Percentiles rank a stretch among this genome's conserved stretches.
These are phyloP conservation scores for Myiotriccus ornatus DNA, from an alignment of 2,797 vertebrate genomes.

Conservation along the genomic window DNA sequence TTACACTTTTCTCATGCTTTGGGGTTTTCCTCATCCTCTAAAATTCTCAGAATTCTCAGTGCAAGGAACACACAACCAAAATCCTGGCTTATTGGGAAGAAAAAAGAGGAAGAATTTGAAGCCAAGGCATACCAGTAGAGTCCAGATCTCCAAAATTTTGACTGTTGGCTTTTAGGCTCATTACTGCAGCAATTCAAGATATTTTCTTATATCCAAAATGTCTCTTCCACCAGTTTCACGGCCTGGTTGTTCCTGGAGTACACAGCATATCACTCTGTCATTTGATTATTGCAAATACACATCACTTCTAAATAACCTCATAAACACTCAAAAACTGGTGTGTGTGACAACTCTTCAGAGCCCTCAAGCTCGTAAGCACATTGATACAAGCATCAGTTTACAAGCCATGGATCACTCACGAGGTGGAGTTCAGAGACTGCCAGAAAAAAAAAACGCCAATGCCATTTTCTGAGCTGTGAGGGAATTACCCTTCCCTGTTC, in stretches of 20 bases:
- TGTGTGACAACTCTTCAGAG: background rate
- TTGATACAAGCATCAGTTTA: background rate
- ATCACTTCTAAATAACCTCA: background rate
- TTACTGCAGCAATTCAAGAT: background rate
- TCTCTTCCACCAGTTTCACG: background rate
- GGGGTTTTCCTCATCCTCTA: background rate
- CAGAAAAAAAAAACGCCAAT: background rate
- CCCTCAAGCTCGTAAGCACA: background rate
- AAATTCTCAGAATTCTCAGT: background rate
- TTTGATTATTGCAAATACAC: background rate
- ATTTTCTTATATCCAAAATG: background rate
- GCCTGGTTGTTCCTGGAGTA: background rate
- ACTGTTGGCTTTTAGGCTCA: background rate
- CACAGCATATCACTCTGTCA: too few relatives aligned
- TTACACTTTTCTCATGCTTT: background rate
- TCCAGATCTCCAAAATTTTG: background rate
- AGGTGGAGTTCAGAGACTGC: background rate
- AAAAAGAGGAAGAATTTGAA: background rate
- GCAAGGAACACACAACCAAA: background rate
- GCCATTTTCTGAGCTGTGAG: background rate
- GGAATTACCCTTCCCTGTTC: background rate
- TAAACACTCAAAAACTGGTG: background rate
- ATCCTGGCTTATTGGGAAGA: background rate
- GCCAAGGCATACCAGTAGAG: background rate
- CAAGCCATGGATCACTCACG: background rate